Evolutionary conservation across 2,797 vertebrate genomes (phyloP), one percentile per base, ranked within the genome.

Genomic region (Parambassis ranga): DNA sequence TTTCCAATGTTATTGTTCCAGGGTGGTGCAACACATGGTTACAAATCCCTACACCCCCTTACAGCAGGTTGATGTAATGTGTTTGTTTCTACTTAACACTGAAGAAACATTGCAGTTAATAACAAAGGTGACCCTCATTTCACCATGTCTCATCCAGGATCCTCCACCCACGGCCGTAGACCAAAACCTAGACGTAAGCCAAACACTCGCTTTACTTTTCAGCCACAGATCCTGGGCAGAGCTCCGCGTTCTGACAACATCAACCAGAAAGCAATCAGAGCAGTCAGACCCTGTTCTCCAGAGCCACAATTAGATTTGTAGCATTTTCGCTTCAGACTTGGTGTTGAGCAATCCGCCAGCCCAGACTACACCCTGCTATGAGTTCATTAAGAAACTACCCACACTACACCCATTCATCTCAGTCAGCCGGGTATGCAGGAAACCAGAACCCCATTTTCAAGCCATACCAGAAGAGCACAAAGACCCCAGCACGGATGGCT

Each of bases 261-360:
- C 65, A 49, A 83, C 73, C 81, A 50, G 67, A 74, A 36, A 48
- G 65, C 74, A 80, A 84, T 83, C 74, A 53, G 46, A 75, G 72
- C 72, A 58, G 48, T 53, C 56, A 39, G 67, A 30, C 41, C 32
- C 35, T 10, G 44, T 62, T 71, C 57, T 66, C 51, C n/a, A 41
- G 31, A 81, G 62, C 82, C 80, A 63, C 81, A 87, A 84, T 88
- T 85, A 78, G 63, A 87, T 85, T 79, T 82, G 76, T 55, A 56
- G 60, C n/a, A 18, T 73, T 72, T 62, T 72, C 13, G 16, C 76
- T 80, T 65, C 71, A 77, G 75, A 77, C 68, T 62, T 19, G 15
- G 68, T 62, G 65, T 84, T 68, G 82, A 83, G 79, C 70, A 82
- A 75, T 41, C 13, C 10, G 16, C 58, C 71, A 24, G 39, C 31